Evolutionary conservation across 2,113 vertebrate genomes (phyloP).

Genomic region (Haemorhous mexicanus): DNA sequence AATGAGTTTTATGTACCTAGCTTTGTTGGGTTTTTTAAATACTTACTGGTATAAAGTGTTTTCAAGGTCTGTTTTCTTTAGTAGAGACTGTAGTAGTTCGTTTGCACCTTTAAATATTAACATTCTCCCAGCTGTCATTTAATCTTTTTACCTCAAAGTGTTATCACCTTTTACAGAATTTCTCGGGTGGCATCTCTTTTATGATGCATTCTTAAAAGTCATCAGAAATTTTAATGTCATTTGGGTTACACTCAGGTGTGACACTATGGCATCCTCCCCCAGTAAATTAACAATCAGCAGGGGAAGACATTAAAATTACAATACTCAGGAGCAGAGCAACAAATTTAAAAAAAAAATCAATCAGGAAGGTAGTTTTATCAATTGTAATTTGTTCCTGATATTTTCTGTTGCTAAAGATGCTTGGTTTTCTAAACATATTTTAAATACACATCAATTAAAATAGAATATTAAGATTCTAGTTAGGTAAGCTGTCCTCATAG

Average conservation of each 20-base stretch:
- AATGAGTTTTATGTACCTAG: neutral
- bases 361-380: neutral
- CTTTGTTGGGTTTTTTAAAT: accelerated
- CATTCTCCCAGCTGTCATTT: neutral
- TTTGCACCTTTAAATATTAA: neutral
- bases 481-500: neutral
- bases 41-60: neutral
- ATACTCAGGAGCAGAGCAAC: neutral
- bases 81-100: neutral
- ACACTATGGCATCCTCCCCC: neutral
- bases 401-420: neutral
- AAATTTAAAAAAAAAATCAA: neutral
- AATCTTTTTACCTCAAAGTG: neutral
- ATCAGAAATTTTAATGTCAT: neutral
- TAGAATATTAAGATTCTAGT: neutral
- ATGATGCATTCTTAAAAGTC: neutral
- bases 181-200: neutral
- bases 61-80: neutral
- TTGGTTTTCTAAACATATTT: neutral
- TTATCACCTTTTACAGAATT: neutral
- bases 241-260: neutral
- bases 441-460: neutral
- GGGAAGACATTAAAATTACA: neutral
- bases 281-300: neutral
- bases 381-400: neutral